These are phyloP conservation scores for Sarotherodon lohbergeri DNA, from an alignment of 2,113 vertebrate genomes.

Conservation along the genomic window DNA sequence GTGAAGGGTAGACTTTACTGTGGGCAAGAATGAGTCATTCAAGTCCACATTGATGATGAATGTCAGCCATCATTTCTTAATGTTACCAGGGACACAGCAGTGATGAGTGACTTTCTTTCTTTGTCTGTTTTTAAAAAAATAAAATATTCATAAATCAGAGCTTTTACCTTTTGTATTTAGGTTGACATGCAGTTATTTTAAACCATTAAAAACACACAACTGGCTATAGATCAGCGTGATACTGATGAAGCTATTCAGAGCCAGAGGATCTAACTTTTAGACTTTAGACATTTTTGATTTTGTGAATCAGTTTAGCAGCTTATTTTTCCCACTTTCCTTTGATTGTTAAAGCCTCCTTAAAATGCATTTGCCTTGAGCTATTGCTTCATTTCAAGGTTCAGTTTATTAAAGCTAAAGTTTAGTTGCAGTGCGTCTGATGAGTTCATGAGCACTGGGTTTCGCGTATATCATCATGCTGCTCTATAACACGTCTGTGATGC, in stretches of 20 bases:
- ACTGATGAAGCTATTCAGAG: background rate
- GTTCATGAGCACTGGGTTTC: background rate
- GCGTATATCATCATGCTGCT: background rate
- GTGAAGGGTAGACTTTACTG: background rate
- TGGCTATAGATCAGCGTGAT: background rate
- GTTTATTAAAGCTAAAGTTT: background rate
- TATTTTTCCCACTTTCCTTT: background rate
- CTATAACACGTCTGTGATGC: background rate
- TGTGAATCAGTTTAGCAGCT: background rate
- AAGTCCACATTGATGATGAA: background rate
- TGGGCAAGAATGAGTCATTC: background rate
- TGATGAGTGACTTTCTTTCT: background rate
- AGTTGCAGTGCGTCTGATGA: background rate
- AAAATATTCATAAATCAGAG: background rate
- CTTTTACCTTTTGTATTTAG: background rate
- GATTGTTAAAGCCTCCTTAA: background rate
- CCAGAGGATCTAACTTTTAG: background rate
- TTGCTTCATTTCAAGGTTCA: background rate
- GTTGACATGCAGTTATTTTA: background rate
- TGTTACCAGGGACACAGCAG: background rate
- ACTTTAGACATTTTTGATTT: background rate
- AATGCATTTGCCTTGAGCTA: background rate
- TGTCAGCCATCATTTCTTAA: background rate
- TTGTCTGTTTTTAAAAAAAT: accelerated
- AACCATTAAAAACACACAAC: background rate